Conservation (phyloP, 2,888 invertebrate genomes). For the Dorcus hopei region DNA sequence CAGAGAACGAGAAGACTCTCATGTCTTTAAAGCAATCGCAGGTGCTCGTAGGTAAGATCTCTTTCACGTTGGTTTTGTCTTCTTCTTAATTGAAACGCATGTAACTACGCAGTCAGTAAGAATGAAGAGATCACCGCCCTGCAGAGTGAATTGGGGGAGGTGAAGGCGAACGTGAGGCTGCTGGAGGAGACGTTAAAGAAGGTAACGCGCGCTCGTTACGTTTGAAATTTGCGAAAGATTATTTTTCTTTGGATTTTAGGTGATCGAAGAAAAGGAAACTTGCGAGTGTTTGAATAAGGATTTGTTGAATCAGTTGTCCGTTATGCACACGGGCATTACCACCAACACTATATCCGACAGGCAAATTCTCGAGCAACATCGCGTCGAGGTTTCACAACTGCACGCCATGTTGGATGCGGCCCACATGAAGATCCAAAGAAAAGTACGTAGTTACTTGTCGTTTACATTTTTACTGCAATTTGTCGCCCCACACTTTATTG, state of each 20-base stretch:
- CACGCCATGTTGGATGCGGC: conserved; percentile 22
- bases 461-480: background rate
- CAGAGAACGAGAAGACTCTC: conserved; percentile 26
- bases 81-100: no score
- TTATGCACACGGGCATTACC: conserved; percentile 28
- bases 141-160: conserved; percentile 16
- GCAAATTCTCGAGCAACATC: conserved; percentile 28
- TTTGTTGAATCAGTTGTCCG: conserved; percentile 25
- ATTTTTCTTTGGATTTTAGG: conserved; percentile 4
- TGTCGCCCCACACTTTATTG: background rate
- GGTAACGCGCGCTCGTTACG: background rate
- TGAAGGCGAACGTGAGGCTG: conserved; percentile 4
- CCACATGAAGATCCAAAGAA: conserved; percentile 20
- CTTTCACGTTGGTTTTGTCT: background rate
- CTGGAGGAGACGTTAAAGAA: conserved; percentile 12
- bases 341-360: conserved; percentile 27
- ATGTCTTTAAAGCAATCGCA: conserved; percentile 29
- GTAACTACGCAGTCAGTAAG: conserved; percentile 22
- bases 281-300: conserved; percentile 25
- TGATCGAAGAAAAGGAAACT: conserved; percentile 22
- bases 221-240: no score
- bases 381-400: conserved; percentile 25
- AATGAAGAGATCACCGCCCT: conserved; percentile 23
- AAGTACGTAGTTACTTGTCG: conserved; percentile 11
- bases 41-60: conserved; percentile 24